phyloP scores from a whole-genome alignment of 35 echinoderm and acorn worm species.

The Eucidaris tribuloides region DNA sequence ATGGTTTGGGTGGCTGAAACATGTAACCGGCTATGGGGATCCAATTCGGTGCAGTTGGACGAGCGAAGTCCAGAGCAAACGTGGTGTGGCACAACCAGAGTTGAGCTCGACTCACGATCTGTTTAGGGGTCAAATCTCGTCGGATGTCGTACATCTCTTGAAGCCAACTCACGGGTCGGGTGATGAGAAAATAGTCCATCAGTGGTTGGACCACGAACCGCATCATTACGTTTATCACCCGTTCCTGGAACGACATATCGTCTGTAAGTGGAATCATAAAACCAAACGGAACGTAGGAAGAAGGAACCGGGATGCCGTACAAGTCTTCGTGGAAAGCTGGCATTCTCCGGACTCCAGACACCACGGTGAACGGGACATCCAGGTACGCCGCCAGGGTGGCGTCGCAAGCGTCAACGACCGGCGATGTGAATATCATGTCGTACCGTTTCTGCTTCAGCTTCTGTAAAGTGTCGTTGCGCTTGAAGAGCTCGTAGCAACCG shows the following conservation, averaged over 20 bases:
- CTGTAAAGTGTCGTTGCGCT: not conserved
- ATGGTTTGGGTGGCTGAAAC: not conserved
- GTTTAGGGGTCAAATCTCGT: not conserved
- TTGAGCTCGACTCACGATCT: not conserved
- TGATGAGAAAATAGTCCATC: not conserved
- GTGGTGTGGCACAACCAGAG: constrained; percentile 24
- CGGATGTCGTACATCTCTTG: not conserved
- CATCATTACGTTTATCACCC: not conserved
- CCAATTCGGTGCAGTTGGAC: constrained; percentile 5
- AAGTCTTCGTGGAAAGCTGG: constrained; percentile 13
- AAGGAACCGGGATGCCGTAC: not conserved
- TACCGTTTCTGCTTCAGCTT: not conserved
- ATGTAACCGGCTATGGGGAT: not conserved
- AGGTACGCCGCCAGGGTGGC: constrained; percentile 7
- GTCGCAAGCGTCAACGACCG: not conserved
- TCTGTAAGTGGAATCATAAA: too few relatives aligned
- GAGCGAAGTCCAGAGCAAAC: not conserved
- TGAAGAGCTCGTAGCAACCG: not conserved
- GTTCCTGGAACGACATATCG: too few relatives aligned
- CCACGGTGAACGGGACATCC: constrained; percentile 9
- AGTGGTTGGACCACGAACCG: not conserved
- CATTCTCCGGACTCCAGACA: not conserved
- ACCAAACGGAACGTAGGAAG: constrained; percentile 12
- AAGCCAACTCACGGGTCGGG: not conserved
- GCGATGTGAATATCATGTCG: constrained; percentile 7